phyloP scores from a whole-genome alignment of 37 sponge, comb jelly and placozoan genomes.

The Mnemiopsis leidyi region DNA sequence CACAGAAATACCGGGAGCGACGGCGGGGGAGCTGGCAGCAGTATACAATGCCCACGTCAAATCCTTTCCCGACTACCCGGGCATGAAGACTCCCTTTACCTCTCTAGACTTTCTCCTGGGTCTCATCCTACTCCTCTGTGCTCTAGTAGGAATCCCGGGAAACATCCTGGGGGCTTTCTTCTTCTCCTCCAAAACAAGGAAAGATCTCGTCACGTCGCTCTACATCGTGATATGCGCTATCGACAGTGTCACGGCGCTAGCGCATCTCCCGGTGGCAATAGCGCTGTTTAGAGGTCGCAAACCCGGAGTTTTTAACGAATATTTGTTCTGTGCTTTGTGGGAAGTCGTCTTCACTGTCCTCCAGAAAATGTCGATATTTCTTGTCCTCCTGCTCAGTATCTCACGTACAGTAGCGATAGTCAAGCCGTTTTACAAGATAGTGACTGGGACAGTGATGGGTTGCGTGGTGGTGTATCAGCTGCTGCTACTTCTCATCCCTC shows the following conservation, averaged over 20 bases:
- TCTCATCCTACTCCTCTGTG: background rate
- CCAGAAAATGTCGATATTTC: slow-evolving; percentile 28
- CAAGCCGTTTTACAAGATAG: slow-evolving; percentile 52
- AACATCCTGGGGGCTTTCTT: background rate
- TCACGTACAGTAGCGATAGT: slow-evolving; percentile 36
- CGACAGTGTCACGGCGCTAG: background rate
- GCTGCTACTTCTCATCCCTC: background rate
- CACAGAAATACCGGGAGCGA: too few relatives aligned
- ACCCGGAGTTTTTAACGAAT: slow-evolving; percentile 9
- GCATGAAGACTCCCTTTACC: background rate
- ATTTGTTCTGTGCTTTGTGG: slow-evolving; percentile 33
- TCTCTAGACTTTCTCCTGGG: slow-evolving; percentile 1
- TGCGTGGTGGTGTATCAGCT: background rate
- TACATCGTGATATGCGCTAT: background rate
- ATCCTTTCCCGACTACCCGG: background rate
- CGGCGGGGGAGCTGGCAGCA: too few relatives aligned
- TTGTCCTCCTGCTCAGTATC: slow-evolving; percentile 30
- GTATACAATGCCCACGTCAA: background rate
- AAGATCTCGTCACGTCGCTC: slow-evolving; percentile 34
- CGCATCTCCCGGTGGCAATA: slow-evolving; percentile 41
- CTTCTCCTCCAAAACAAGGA: slow-evolving; percentile 18
- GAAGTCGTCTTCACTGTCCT: background rate
- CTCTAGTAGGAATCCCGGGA: slow-evolving; percentile 24
- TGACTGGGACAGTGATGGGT: background rate
- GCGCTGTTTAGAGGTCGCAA: background rate